These are phyloP conservation scores for Carollia perspicillata DNA, from an alignment of 2,113 vertebrate genomes.

Conservation along the genomic window DNA sequence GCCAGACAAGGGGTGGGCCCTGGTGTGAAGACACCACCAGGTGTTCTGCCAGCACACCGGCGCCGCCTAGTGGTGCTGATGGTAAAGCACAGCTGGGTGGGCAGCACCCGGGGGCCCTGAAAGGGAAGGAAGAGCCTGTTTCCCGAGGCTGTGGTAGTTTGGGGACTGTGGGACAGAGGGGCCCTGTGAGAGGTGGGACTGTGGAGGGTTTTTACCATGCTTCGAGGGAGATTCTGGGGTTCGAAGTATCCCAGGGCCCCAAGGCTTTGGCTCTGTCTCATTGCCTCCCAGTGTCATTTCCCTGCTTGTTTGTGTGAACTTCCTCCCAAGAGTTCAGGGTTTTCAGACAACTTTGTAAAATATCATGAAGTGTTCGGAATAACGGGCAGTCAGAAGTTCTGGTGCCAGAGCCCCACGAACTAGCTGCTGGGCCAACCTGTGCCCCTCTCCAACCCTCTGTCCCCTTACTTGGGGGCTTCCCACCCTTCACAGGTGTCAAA, in stretches of 20 bases:
- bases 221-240: not conserved
- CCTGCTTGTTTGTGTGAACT: not conserved
- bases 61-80: not conserved
- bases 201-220: not conserved
- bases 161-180: not conserved
- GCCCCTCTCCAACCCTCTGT: not conserved
- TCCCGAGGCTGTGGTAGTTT: not conserved
- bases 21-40: not conserved
- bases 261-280: not conserved
- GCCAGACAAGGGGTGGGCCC: not conserved
- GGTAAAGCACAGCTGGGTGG: not conserved
- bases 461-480: not conserved
- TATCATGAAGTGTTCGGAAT: not conserved
- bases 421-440: not conserved
- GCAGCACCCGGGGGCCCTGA: fast-evolving
- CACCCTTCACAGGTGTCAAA: not conserved
- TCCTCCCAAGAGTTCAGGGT: not conserved
- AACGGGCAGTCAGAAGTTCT: not conserved
- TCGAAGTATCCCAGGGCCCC: not conserved
- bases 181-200: not conserved
- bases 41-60: not conserved
- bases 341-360: not conserved
- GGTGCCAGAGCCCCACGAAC: not conserved
- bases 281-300: not conserved
- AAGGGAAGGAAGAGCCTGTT: not conserved